phyloP scores from a whole-genome alignment of 2,113 vertebrate genomes.

The Hemicordylus capensis region DNA sequence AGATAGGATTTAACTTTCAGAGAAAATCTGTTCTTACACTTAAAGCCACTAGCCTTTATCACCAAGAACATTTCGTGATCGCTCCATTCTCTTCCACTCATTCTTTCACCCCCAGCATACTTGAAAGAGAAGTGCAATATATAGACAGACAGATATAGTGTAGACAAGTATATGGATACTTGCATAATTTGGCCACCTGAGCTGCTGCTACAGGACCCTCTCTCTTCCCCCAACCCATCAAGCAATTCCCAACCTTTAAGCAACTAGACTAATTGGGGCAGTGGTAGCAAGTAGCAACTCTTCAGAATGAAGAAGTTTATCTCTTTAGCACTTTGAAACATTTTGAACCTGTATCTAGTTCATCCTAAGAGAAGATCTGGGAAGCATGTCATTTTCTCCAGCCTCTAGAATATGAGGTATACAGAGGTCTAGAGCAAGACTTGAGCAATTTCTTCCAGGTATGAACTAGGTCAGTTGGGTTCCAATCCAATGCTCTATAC shows the following conservation, averaged over 20 bases:
- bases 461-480: background rate
- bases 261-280: background rate
- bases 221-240: background rate
- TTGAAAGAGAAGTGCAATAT: background rate
- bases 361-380: no score
- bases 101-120: background rate
- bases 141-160: background rate
- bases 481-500: background rate
- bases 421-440: background rate
- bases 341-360: background rate
- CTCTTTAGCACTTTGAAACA: background rate
- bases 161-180: background rate
- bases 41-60: background rate
- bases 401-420: background rate
- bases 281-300: background rate
- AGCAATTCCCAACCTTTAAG: background rate
- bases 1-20: background rate
- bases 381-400: background rate
- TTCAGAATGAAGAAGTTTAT: background rate
- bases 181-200: background rate
- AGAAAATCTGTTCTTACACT: background rate
- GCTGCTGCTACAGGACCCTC: background rate
- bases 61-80: background rate
- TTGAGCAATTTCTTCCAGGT: background rate
- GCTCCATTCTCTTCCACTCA: background rate